Evolutionary conservation across 1,140 invertebrate species (phyloP), one percentile per base, ranked within the genome.

Genomic region (Euschistus heros): DNA sequence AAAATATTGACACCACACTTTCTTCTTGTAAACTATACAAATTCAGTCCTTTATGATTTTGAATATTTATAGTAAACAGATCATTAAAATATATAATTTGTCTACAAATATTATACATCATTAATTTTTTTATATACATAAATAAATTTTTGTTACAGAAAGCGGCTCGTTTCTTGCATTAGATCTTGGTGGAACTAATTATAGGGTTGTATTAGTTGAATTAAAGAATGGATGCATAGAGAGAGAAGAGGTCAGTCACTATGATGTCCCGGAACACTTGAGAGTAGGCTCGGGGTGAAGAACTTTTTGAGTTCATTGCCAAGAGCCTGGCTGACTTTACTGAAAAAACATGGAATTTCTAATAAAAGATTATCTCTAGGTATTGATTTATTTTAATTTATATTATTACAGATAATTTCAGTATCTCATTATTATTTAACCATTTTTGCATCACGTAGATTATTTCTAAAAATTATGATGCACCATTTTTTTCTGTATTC

Each of bases 111-210:
- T 30, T 30, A n/a, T 30, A 7, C 2, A 30, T 4, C 27, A 30
- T 30, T 30, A 7, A 30, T 4, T 30, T 4, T 30, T 7, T 4
- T 30, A 4, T 2, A 30, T 4, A 7, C 27, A 30, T 30, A 4
- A 7, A 30, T 30, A 2, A 10, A 10, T 37, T 37, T 6, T 37
- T 42, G 55, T 75, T 76, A 55, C 72, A 82, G 87, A 90, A 74
- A 73, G 78, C 67, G 88, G 88, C 6, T 74, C 86, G 46, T 89
- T 82, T 71, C 73, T 92, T 68, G 87, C 88, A 2, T 75, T 92
- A 17, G 89, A 91, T 74, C 76, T 91, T 6, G 89, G 89, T 3
- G 88, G 87, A 2, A 91, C 88, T 2, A 89, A 92, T 75, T 91
- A 89, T 73, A 79, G 89, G 10, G 84, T 91, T 1, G 76, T 90